Evolutionary conservation across 2,113 vertebrate species (phyloP), one percentile per base, ranked within the genome.

Genomic region (Suricata suricatta): DNA sequence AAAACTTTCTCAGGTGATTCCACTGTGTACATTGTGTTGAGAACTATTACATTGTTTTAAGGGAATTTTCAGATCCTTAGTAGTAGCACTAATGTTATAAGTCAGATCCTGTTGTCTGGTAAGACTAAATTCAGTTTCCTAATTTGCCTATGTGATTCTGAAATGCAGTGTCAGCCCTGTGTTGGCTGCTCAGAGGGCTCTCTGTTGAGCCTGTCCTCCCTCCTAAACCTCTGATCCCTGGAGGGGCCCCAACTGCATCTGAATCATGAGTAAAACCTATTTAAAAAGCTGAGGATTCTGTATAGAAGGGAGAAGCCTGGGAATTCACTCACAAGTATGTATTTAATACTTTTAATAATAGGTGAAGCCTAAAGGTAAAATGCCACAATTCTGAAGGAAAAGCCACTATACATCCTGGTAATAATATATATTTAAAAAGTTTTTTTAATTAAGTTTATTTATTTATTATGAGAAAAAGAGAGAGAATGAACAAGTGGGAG

Each of bases 341-440:
- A 93, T 11, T 54, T 90, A 93, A 88, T 77, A 33, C 13, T 93
- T 93, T 87, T 38, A 81, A 83, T 77, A 87, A 33, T 29, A 82
- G 31, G 47, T 54, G 9, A 69, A 87, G 54, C 14, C 85, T 93
- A 50, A 71, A 90, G 57, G 31, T 54, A 33, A 14, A 77, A 69
- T 69, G 60, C 69, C 11, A 76, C 31, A 85, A 79, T 31, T 31
- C 38, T 19, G 71, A 60, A 89, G 44, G 54, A 41, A 92, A 94
- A 74, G 21, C 3, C 68, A 83, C 15, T 74, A 72, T 33, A 66
- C 2, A 60, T 79, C 84, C 69, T 92, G 35, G 50, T 76, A 52
- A 50, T 82, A 76, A 35, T 77, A 88, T 17, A 29, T 92, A 84
- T 72, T 79, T 41, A 15, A 66, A 90, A 86, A 85, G 4, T 3